Conservation (phyloP, 2,888 invertebrate genomes). For the Notodonta ziczac region DNA sequence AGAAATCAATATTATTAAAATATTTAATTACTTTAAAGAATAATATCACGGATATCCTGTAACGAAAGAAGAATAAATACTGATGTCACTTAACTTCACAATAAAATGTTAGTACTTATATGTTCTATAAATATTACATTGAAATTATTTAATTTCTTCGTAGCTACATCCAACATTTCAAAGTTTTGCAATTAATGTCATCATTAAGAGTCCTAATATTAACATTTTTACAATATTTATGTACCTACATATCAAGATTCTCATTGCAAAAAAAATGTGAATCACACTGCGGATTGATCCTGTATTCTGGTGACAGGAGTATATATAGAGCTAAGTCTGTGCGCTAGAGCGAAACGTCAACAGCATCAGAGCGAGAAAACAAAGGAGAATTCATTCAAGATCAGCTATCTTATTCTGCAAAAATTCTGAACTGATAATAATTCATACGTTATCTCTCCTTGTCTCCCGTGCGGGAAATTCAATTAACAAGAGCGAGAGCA, state of each 20-base stretch:
- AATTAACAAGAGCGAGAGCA: slow-evolving; percentile 44
- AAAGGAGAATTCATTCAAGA: slow-evolving; percentile 76
- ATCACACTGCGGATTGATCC: slow-evolving; percentile 76
- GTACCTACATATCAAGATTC: background rate
- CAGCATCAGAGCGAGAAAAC: slow-evolving; percentile 70
- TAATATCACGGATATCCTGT: background rate
- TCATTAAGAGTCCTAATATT: too few species aligned
- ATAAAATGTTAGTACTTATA: too few species aligned
- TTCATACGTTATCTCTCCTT: slow-evolving; percentile 59
- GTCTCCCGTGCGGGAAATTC: slow-evolving; percentile 41
- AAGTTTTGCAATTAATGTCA: too few species aligned
- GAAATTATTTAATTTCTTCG: too few species aligned
- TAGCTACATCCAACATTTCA: too few species aligned
- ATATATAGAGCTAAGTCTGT: slow-evolving; percentile 61
- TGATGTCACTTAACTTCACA: too few species aligned
- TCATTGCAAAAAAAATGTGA: slow-evolving; percentile 44
- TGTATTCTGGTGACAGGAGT: slow-evolving; percentile 71
- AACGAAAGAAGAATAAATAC: background rate
- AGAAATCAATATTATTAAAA: background rate
- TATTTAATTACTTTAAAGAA: background rate
- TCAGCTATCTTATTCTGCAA: slow-evolving; percentile 70
- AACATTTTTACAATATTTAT: too few species aligned
- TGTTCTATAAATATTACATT: too few species aligned
- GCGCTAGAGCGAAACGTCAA: slow-evolving; percentile 69
- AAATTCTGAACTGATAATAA: slow-evolving; percentile 62